Evolutionary conservation across 1,140 invertebrate genomes (phyloP), one percentile per base, ranked within the genome.

Genomic region (Tetraneura akinire): DNA sequence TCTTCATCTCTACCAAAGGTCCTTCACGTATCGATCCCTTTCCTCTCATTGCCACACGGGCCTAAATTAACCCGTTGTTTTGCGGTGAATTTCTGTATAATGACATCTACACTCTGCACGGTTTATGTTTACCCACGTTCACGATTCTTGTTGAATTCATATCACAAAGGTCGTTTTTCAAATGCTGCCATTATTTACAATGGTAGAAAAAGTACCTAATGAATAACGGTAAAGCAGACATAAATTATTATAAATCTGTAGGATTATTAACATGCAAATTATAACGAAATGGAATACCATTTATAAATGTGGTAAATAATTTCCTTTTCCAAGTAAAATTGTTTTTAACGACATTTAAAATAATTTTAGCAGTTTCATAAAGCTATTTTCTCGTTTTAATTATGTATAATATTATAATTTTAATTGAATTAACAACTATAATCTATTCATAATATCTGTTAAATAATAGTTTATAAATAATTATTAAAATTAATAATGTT

Each of bases 31-130:
- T 78, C 53, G 74, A 78, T 78, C 53, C 37, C 62, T 78, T 78
- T 78, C 60, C 53, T 60, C 42, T 78, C 74, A 78, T 78, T 78
- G 47, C 74, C 74, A 78, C 62, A 62, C 55, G 37, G 11, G 62
- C 55, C 74, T 37, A 78, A 78, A 78, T 78, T 78, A 78, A 78
- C 74, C 74, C 74, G 74, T 60, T 78, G 73, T 78, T 76, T 78
- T 60, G 74, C 42, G 74, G 55, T 9, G 74, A 29, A 62, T 78
- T 78, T 37, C 42, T 47, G 55, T 62, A 47, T 78, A 78, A 78
- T 47, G 74, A 78, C 55, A 62, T 78, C 21, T 62, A 78, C 8
- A 57, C 29, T 51, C 53, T 29, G 3, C 55, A 4, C 18, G 21
- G 10, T 18, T 21, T 37, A 23, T 16, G 4, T 23, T 10, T 18